A percentile compares a stretch with the other conserved stretches of the same genome.
Conservation (phyloP, 2,113 vertebrate genomes). For the Eolophus roseicapilla region DNA sequence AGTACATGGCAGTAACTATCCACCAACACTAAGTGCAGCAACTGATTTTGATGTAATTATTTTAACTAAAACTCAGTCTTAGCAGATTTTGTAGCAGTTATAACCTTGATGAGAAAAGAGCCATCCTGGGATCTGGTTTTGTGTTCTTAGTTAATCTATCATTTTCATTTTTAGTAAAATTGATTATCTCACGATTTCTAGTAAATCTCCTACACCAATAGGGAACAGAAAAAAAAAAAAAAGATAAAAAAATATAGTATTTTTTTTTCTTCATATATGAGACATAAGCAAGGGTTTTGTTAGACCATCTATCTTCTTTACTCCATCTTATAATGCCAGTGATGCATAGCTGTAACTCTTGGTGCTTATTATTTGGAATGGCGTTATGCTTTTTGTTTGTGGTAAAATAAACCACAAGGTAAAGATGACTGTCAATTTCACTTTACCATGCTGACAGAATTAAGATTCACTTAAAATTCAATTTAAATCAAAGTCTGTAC, state of each 20-base stretch:
- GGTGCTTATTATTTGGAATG: neutral
- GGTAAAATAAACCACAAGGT: neutral
- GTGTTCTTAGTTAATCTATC: neutral
- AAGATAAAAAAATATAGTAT: neutral
- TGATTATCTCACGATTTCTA: neutral
- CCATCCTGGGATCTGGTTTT: neutral
- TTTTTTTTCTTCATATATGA: neutral
- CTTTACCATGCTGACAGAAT: neutral
- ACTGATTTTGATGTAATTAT: neutral
- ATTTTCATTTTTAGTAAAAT: neutral
- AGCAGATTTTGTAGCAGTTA: neutral
- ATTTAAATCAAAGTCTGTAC: neutral
- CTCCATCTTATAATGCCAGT: neutral
- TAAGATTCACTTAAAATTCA: neutral
- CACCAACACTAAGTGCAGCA: neutral
- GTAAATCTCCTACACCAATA: neutral
- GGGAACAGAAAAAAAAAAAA: neutral
- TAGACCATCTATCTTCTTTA: neutral
- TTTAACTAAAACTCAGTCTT: neutral
- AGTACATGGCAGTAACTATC: neutral
- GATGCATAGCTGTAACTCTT: neutral
- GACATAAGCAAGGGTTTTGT: neutral
- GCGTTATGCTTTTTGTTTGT: neutral
- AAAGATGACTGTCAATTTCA: neutral
- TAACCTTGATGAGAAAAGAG: neutral